Conservation (phyloP, 2,797 vertebrate genomes). For the Nannoperca obscura region DNA sequence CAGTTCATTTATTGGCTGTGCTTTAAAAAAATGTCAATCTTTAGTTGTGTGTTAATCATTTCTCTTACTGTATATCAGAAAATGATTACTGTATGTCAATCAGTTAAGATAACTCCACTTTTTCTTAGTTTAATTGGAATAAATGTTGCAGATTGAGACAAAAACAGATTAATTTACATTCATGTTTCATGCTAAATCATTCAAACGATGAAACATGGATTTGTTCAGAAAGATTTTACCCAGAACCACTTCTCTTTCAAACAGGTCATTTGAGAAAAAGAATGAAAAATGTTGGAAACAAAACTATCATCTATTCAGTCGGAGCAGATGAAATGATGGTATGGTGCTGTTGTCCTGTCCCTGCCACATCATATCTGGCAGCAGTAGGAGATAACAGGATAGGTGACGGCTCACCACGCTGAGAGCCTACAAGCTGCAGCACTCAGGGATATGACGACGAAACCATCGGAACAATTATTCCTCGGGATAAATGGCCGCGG, state of each 20-base stretch:
- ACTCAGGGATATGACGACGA: conserved; percentile 82
- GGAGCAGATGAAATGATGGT: not conserved
- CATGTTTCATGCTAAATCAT: not conserved
- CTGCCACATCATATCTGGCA: not conserved
- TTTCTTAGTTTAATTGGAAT: not conserved
- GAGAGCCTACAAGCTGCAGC: conserved; percentile 54
- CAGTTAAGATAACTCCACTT: not conserved
- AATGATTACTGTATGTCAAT: not conserved
- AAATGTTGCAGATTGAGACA: not conserved
- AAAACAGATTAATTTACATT: not conserved
- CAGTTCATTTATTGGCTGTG: no score
- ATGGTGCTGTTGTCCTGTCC: not conserved
- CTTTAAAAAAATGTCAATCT: not conserved
- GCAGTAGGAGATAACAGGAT: conserved; percentile 74
- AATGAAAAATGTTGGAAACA: not conserved
- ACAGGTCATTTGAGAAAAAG: not conserved
- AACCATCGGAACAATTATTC: conserved; percentile 79
- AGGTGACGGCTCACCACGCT: conserved; percentile 50
- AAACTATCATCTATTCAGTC: not conserved
- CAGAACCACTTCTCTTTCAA: not conserved
- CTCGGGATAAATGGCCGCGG: conserved; percentile 70
- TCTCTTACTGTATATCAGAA: not conserved
- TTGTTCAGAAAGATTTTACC: not conserved
- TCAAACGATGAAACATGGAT: not conserved
- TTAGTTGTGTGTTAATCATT: not conserved